Percentiles rank a stretch among this genome's conserved stretches.
Evolutionary conservation across 2,888 invertebrate genomes (phyloP).

Genomic region (Pristionchus mayeri): DNA sequence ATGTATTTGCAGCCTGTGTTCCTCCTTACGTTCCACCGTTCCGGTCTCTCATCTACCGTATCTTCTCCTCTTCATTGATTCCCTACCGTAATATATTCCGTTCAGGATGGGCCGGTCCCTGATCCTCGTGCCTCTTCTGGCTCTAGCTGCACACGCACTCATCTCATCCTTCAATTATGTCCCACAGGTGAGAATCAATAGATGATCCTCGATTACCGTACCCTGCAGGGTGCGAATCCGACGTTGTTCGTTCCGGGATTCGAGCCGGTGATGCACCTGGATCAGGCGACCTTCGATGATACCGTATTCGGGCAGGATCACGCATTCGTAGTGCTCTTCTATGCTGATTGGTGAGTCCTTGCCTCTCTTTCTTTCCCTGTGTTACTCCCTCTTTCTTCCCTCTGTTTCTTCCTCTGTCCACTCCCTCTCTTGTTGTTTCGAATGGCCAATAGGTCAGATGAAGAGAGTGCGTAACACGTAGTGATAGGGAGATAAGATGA

Average conservation of each 20-base stretch:
- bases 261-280: conserved; percentile 74
- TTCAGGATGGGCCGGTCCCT: conserved; percentile 27
- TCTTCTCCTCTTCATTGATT: neutral
- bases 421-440: neutral
- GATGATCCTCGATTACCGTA: conserved; percentile 48
- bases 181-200: conserved; percentile 30
- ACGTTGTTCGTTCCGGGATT: conserved; percentile 73
- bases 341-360: conserved; percentile 86
- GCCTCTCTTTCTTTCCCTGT: neutral
- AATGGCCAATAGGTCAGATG: neutral
- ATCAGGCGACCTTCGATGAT: conserved; percentile 72
- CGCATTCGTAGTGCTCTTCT: conserved; percentile 87
- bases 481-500: conserved; percentile 33
- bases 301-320: conserved; percentile 80
- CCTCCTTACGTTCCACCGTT: neutral
- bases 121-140: conserved; percentile 36
- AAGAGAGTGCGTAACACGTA: neutral
- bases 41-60: conserved; percentile 25
- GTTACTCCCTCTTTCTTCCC: no score
- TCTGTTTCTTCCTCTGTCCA: no score
- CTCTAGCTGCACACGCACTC: neutral
- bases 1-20: neutral
- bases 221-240: conserved; percentile 70
- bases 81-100: neutral
- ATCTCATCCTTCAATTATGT: conserved; percentile 50